Evolutionary conservation across 2,888 invertebrate genomes (phyloP).

Genomic region (Acleris holmiana): DNA sequence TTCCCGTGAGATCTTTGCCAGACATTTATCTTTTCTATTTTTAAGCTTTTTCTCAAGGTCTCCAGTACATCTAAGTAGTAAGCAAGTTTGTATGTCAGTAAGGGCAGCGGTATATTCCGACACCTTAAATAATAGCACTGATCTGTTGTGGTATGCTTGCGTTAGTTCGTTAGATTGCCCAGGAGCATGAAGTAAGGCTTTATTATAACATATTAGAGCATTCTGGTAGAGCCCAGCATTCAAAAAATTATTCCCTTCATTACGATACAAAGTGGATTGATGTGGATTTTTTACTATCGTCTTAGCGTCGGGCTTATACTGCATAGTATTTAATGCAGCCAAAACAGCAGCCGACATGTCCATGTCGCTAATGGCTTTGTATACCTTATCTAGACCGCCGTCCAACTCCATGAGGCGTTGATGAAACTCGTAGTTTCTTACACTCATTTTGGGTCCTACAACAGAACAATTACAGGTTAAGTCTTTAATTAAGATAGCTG

Average conservation of each 20-base stretch:
- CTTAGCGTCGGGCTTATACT: neutral
- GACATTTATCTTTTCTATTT: conserved; percentile 33
- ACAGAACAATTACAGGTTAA: neutral
- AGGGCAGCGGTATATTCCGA: conserved; percentile 36
- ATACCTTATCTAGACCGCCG: conserved; percentile 13
- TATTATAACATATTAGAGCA: conserved; percentile 41
- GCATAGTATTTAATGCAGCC: conserved; percentile 14
- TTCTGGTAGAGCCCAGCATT: conserved; percentile 18
- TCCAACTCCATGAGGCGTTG: conserved; percentile 1
- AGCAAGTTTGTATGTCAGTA: conserved; percentile 40
- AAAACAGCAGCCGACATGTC: conserved; percentile 19
- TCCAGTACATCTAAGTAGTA: conserved; percentile 36
- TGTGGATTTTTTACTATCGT: conserved; percentile 5
- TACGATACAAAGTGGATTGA: neutral
- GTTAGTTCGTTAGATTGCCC: conserved; percentile 39
- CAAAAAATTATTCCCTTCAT: conserved; percentile 32
- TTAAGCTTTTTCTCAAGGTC: conserved; percentile 31
- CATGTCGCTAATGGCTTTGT: conserved; percentile 13
- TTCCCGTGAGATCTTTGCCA: conserved; percentile 24
- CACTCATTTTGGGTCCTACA: too few relatives aligned
- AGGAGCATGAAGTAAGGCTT: conserved; percentile 41
- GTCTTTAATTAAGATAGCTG: neutral
- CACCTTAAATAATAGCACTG: conserved; percentile 38
- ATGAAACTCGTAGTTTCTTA: conserved; percentile 3
- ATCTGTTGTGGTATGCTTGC: conserved; percentile 42